Evolutionary conservation across 2,113 vertebrate species (phyloP).

Genomic region (Actinemys pallida): DNA sequence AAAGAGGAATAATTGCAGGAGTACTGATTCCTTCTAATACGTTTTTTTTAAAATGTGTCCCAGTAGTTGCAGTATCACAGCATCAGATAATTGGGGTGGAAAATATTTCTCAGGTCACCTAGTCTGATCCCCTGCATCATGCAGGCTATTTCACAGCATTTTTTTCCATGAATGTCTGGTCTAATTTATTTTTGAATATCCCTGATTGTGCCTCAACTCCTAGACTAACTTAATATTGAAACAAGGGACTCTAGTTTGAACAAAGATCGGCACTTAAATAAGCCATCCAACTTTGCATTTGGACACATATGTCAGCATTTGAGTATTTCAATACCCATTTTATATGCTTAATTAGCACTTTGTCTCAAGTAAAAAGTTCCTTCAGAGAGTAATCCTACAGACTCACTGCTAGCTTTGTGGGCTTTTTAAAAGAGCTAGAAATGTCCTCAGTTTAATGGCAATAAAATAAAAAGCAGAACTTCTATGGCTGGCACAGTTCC

Average conservation of each 20-base stretch:
- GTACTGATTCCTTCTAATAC: neutral
- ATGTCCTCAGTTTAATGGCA: fast-evolving
- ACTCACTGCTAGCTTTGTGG: neutral
- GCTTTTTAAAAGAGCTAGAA: fast-evolving
- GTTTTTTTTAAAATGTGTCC: neutral
- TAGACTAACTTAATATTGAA: neutral
- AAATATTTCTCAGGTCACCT: neutral
- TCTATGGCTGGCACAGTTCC: neutral
- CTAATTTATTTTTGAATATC: neutral
- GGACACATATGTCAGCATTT: neutral
- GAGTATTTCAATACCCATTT: neutral
- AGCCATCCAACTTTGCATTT: neutral
- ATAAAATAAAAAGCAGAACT: fast-evolving
- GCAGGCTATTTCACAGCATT: neutral
- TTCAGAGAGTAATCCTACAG: fast-evolving
- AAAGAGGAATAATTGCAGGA: neutral
- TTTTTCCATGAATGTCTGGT: neutral
- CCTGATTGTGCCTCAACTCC: neutral
- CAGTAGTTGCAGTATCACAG: neutral
- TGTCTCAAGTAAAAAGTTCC: neutral
- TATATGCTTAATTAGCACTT: fast-evolving
- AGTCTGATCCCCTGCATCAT: neutral
- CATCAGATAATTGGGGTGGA: neutral
- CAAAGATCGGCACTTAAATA: neutral
- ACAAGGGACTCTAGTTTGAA: fast-evolving